Conservation (phyloP, 2,113 vertebrate genomes). For the Brachyistius frenatus region DNA sequence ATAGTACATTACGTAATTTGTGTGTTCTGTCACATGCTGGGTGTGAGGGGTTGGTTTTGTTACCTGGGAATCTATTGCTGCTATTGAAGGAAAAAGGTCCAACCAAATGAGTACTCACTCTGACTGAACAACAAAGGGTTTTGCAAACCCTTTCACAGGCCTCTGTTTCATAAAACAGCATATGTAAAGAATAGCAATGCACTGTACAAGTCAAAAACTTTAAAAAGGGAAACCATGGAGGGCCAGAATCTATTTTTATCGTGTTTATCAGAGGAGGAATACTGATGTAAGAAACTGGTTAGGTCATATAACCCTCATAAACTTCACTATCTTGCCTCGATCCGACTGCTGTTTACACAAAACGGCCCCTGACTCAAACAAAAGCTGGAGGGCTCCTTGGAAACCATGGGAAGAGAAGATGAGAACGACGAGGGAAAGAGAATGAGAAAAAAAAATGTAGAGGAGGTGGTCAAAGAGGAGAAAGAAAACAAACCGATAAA, state of each 20-base stretch:
- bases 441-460: slow-evolving; percentile 1
- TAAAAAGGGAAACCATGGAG: not conserved
- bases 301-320: slow-evolving; percentile 35
- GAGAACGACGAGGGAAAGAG: slow-evolving; percentile 43
- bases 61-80: not conserved
- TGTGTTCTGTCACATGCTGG: not conserved
- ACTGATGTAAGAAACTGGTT: slow-evolving; percentile 40
- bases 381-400: slow-evolving; percentile 53
- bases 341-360: slow-evolving; percentile 65
- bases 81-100: slow-evolving; percentile 16
- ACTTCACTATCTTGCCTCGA: slow-evolving; percentile 57
- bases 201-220: not conserved
- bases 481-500: slow-evolving; percentile 27
- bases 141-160: slow-evolving; percentile 4
- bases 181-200: not conserved
- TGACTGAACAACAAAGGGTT: slow-evolving; percentile 29
- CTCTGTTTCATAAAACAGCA: slow-evolving; percentile 16
- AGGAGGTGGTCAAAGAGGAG: slow-evolving; percentile 29
- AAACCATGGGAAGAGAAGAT: slow-evolving; percentile 51
- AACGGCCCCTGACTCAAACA: slow-evolving; percentile 52
- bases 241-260: slow-evolving; percentile 32
- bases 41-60: slow-evolving; percentile 24
- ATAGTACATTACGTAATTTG: not conserved
- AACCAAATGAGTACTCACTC: slow-evolving; percentile 3
- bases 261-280: slow-evolving; percentile 42